These are phyloP conservation scores for Canis aureus DNA, from an alignment of 2,113 vertebrate species.

Conservation along the genomic window DNA sequence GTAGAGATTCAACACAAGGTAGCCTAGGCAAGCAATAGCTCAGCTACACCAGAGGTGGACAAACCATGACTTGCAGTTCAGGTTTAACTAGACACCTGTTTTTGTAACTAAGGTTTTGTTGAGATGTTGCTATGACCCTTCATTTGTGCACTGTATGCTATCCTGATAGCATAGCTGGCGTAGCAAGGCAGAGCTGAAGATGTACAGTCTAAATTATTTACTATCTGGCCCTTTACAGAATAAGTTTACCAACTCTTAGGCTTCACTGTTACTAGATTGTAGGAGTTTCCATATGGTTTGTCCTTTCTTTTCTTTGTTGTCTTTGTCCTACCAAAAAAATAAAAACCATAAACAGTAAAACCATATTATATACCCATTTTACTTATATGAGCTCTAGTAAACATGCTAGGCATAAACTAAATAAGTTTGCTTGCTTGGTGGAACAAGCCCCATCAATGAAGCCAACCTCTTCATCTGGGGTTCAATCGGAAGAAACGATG, in stretches of 20 bases:
- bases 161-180: not conserved
- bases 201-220: not conserved
- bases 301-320: not conserved
- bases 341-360: not conserved
- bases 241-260: not conserved
- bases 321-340: not conserved
- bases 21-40: not conserved
- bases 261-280: not conserved
- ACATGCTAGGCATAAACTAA: not conserved
- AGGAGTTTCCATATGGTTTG: not conserved
- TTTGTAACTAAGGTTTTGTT: not conserved
- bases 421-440: not conserved
- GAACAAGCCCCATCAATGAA: not conserved
- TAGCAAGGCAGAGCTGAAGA: not conserved
- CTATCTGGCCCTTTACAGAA: not conserved
- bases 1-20: not conserved
- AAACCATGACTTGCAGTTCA: not conserved
- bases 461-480: not conserved
- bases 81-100: not conserved
- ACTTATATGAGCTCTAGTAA: not conserved
- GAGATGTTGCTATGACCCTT: not conserved
- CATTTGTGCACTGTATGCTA: not conserved
- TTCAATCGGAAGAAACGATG: not conserved
- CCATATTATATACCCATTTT: not conserved
- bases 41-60: not conserved